Conservation (phyloP, 1,140 invertebrate genomes). For the Ladona fulva region DNA sequence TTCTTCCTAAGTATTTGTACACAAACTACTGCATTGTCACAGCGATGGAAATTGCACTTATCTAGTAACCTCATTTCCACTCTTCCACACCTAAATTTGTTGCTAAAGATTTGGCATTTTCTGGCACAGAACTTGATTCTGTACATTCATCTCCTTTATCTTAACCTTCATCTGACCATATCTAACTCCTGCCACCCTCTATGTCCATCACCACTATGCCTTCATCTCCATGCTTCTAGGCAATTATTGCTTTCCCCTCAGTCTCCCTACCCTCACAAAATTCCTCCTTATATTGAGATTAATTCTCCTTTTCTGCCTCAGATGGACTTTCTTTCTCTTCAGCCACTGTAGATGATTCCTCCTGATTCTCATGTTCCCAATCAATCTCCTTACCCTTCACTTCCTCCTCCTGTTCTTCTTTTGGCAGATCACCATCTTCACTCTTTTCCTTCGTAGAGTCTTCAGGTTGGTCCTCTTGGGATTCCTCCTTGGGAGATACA, state of each 20-base stretch:
- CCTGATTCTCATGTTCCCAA: conserved; percentile 22
- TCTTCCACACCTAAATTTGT: neutral
- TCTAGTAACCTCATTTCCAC: neutral
- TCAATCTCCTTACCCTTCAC: neutral
- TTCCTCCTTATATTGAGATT: conserved; percentile 9
- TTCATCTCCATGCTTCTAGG: neutral
- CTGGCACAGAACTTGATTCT: neutral
- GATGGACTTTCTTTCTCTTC: neutral
- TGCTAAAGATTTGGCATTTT: neutral
- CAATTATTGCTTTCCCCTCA: conserved; percentile 1
- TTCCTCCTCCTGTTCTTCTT: neutral
- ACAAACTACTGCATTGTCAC: neutral
- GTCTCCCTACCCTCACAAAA: neutral
- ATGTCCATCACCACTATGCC: conserved; percentile 15
- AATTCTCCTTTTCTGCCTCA: conserved; percentile 11
- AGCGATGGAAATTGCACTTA: neutral
- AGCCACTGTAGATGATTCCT: neutral
- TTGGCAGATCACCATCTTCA: neutral
- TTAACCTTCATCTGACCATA: neutral
- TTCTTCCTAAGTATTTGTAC: neutral
- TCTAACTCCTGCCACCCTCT: neutral
- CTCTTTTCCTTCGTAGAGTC: neutral
- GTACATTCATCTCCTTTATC: neutral
- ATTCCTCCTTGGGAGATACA: conserved; percentile 17
- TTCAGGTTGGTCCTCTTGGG: neutral